Evolutionary conservation across 2,113 vertebrate genomes (phyloP).

Genomic region (Acrocephalus arundinaceus): DNA sequence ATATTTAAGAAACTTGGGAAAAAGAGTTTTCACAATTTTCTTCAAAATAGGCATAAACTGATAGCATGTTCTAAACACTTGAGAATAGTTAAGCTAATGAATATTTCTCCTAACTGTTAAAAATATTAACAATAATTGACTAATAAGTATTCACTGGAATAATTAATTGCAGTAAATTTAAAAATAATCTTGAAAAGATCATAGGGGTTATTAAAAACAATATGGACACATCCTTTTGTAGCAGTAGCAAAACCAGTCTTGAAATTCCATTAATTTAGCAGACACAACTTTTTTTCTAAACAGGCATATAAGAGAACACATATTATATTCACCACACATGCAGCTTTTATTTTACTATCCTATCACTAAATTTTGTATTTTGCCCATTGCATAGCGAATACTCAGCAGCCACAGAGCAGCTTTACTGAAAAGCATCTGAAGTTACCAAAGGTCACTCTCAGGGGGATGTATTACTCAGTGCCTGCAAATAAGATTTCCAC

Average conservation of each 20-base stretch:
- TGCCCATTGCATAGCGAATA: background rate
- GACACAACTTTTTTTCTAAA: background rate
- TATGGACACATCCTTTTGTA: background rate
- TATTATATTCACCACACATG: background rate
- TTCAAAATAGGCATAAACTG: background rate
- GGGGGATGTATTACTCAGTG: background rate
- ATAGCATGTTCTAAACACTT: background rate
- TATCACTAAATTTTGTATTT: background rate
- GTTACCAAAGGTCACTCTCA: conserved; percentile 21
- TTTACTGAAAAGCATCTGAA: background rate
- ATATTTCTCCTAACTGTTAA: background rate
- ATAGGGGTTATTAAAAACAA: background rate
- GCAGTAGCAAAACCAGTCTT: background rate
- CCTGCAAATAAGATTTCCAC: conserved; percentile 9
- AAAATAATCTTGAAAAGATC: background rate
- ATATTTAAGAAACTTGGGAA: background rate
- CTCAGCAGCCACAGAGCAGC: background rate
- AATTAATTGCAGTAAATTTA: background rate
- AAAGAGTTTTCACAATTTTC: background rate
- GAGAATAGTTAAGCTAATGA: background rate
- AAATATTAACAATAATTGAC: background rate
- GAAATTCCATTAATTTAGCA: background rate
- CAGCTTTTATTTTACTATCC: background rate
- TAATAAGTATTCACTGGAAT: background rate
- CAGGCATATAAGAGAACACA: background rate